A percentile compares a stretch with the other conserved stretches of the same genome.
Evolutionary conservation across 2,113 vertebrate species (phyloP).

Genomic region (Hemiscyllium ocellatum): DNA sequence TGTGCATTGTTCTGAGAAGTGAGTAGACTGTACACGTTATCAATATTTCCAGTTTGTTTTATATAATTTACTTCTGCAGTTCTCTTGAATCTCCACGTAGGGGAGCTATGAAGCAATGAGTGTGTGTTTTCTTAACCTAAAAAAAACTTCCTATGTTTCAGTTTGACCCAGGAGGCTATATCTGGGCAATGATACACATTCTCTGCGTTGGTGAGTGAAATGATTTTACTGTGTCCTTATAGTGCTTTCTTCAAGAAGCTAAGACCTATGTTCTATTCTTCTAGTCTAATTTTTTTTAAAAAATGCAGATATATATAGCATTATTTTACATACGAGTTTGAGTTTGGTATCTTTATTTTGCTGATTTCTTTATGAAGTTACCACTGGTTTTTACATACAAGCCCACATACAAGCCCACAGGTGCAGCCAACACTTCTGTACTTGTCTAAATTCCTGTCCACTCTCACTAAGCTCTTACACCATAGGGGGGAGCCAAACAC

Average conservation of each 20-base stretch:
- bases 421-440: background rate
- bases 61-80: background rate
- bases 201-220: conserved; percentile 74
- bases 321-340: background rate
- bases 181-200: conserved; percentile 77
- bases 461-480: background rate
- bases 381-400: background rate
- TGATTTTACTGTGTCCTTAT: no score
- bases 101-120: background rate
- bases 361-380: background rate
- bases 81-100: background rate
- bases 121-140: background rate
- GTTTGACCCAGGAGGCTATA: conserved; percentile 76
- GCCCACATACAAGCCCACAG: background rate
- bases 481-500: background rate
- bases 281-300: background rate
- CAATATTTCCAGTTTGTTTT: background rate
- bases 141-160: conserved; percentile 45
- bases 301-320: background rate
- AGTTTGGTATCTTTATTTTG: background rate
- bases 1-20: background rate
- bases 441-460: background rate
- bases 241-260: background rate
- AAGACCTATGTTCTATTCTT: background rate
- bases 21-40: background rate